Percentiles rank a stretch among this genome's conserved stretches.
Conservation (phyloP, 1,140 invertebrate species). For the Aporrectodea caliginosa region DNA sequence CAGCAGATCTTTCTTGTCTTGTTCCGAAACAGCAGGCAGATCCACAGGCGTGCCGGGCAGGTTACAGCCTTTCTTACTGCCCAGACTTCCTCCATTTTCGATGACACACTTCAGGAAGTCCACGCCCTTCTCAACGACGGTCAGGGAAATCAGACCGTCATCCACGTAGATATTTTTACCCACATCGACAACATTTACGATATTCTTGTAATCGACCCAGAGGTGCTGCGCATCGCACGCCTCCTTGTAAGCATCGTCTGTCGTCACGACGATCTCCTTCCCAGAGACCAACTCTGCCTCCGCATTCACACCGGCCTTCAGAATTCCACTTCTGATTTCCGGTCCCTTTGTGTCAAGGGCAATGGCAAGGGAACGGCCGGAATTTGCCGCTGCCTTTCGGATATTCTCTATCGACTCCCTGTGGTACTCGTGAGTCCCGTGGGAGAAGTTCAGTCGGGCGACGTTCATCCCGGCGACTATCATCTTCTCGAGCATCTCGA, state of each 20-base stretch:
- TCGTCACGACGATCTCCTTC: slow-evolving; percentile 79
- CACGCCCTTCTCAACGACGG: slow-evolving; percentile 60
- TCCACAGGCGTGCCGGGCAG: slow-evolving; percentile 95
- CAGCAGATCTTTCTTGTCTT: slow-evolving; percentile 87
- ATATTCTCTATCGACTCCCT: slow-evolving; percentile 83
- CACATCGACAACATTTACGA: slow-evolving; percentile 83
- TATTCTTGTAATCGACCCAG: slow-evolving; percentile 90
- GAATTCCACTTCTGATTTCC: slow-evolving; percentile 89
- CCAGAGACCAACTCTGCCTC: slow-evolving; percentile 80
- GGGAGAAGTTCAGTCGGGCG: slow-evolving; percentile 94
- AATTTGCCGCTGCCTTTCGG: slow-evolving; percentile 73
- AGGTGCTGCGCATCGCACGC: slow-evolving; percentile 72
- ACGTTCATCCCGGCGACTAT: slow-evolving; percentile 98
- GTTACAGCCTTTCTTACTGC: too few species aligned
- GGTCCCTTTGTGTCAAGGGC: slow-evolving; percentile 97
- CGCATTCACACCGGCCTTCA: slow-evolving; percentile 66
- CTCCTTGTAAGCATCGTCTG: slow-evolving; percentile 62
- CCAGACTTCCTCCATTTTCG: slow-evolving; percentile 60
- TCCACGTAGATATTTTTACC: slow-evolving; percentile 83
- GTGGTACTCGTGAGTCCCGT: slow-evolving; percentile 94
- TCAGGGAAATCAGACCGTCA: slow-evolving; percentile 93
- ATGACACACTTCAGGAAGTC: slow-evolving; percentile 22
- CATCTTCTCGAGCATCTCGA: slow-evolving; percentile 78
- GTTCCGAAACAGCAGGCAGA: slow-evolving; percentile 95
- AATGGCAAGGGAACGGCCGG: slow-evolving; percentile 82